Conservation (phyloP, 2,888 invertebrate species). For the Drosophila macrospina region DNA sequence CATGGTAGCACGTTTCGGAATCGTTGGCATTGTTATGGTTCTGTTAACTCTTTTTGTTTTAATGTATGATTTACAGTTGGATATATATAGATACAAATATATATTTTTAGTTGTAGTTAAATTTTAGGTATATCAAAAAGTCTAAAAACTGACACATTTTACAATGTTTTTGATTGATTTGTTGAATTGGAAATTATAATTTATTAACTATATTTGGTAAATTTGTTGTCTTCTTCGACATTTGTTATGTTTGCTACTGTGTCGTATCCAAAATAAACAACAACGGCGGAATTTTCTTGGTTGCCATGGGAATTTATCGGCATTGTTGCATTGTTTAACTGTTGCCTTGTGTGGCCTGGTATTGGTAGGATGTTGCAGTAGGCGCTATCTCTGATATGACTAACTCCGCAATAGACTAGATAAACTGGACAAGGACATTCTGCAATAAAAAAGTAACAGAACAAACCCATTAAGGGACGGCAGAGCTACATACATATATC, state of each 20-base stretch:
- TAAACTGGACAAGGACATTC: constrained; percentile 14
- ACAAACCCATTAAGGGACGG: background rate
- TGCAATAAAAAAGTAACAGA: background rate
- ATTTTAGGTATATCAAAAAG: constrained; percentile 52
- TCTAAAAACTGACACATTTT: constrained; percentile 60
- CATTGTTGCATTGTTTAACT: constrained; percentile 70
- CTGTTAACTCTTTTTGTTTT: constrained; percentile 25
- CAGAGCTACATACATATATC: background rate
- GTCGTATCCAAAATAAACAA: constrained; percentile 77
- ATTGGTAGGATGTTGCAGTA: constrained; percentile 26
- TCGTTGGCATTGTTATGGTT: constrained; percentile 75
- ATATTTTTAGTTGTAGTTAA: constrained; percentile 35
- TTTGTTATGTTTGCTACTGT: constrained; percentile 46
- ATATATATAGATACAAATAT: constrained; percentile 6
- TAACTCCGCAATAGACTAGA: constrained; percentile 12
- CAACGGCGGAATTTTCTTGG: constrained; percentile 74
- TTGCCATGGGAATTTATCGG: constrained; percentile 72
- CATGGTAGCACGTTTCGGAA: constrained; percentile 73
- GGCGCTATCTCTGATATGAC: constrained; percentile 13
- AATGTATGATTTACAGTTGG: constrained; percentile 48
- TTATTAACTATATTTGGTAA: constrained; percentile 13
- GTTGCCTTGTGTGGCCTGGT: constrained; percentile 62
- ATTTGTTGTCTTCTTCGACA: constrained; percentile 35
- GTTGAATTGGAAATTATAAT: constrained; percentile 1
- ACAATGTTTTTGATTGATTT: constrained; percentile 21